Evolutionary conservation across 1,140 invertebrate species (phyloP), one percentile per base, ranked within the genome.

Genomic region (Limonius californicus): DNA sequence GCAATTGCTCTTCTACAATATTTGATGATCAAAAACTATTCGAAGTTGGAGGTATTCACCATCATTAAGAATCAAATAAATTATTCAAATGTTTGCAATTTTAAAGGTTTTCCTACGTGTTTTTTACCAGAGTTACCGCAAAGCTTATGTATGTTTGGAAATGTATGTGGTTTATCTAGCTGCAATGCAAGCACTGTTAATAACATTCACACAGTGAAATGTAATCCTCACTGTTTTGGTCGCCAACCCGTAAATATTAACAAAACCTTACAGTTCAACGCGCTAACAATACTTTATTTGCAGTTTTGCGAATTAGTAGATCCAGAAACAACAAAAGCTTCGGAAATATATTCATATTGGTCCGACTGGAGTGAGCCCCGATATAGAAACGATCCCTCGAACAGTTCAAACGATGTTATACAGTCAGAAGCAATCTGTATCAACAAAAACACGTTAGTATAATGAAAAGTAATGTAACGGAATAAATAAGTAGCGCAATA

Each of bases 81-180:
- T 35, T 35, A 35, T 35, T 35, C n/a, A 35, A 35, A 35, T 35
- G 8, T n/a, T n/a, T 15, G 42, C 16, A 45, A 8, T 1, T 21
- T 45, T 56, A 1, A 11, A 61, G 60, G 60, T 19, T 62, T 62
- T 42, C 61, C 61, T 0, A 62, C 61, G 1, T 62, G 61, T 32
- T 62, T 57, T 35, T 27, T 55, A 2, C 19, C 42, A 4, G 42
- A 21, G 7, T 18, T 62, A 20, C 35, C 55, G 12, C 14, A 43
- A 2, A 57, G 19, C 14, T 14, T 62, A 2, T 62, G 61, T 19
- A 21, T 21, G 16, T 14, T 32, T 14, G 56, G 54, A 12, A 62
- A 62, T 27, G 61, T 62, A n/a, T 62, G 61, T 14, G 61, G 61
- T 32, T 12, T 57, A 4, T 35, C 6, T 39, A 14, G 16, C 4